Evolutionary conservation across 2,888 invertebrate genomes (phyloP), one percentile per base, ranked within the genome.

Genomic region (Cenopis cana): DNA sequence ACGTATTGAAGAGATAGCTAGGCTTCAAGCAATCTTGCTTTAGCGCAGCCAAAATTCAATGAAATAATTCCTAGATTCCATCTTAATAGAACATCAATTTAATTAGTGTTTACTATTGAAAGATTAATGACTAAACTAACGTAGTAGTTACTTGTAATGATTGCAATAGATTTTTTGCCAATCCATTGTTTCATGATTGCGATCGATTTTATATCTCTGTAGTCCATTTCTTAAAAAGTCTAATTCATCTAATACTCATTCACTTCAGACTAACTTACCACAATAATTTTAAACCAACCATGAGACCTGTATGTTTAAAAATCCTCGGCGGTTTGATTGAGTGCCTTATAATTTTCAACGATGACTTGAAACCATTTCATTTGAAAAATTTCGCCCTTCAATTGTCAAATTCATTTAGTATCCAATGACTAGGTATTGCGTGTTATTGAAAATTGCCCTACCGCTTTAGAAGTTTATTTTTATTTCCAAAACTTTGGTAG

Each of bases 401-500:
- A 24, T 24, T 24, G 24, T 24, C 24, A 24, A 24, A 24, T 24
- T 24, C 24, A 24, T 24, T 24, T 24, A n/a, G n/a, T n/a, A 24
- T 24, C 24, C 24, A 24, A 24, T 24, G 24, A 24, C 6, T 54
- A 14, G n/a, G n/a, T n/a, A n/a, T n/a, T n/a, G n/a, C n/a, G n/a
- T n/a, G n/a, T n/a, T n/a, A n/a, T n/a, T n/a, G n/a, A n/a, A n/a
- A n/a, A n/a, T n/a, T n/a, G n/a, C n/a, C n/a, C 18, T 10, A 14
- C n/a, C 52, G n/a, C 20, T 64, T 12, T 49, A 29, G 14, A 64
- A 64, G 11, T 64, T 20, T 54, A 54, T 54, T 64, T n/a, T 17
- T 54, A 38, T 64, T 62, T 38, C 9, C 54, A 54, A 36, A 64
- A 64, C 52, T 54, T 64, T n/a, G 54, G 38, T 64, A 52, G 52